Conservation (phyloP, 2,797 vertebrate genomes). For the Silurus lanzhouensis region DNA sequence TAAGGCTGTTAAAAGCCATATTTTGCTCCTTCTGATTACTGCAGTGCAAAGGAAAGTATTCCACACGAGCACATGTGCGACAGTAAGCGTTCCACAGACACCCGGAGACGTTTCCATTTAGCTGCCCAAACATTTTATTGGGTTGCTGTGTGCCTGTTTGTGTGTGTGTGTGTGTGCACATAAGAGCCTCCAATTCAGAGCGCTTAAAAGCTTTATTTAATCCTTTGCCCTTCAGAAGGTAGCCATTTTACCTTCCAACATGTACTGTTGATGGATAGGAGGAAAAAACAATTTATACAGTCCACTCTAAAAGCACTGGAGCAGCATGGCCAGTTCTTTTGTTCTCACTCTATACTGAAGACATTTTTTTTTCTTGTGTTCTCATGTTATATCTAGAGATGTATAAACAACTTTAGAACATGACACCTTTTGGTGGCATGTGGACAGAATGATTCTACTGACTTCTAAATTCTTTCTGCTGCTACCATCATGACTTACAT, state of each 20-base stretch:
- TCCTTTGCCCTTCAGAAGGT: conserved; percentile 18
- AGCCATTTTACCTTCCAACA: conserved; percentile 18
- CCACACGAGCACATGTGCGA: not conserved
- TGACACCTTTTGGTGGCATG: no score
- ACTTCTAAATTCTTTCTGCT: no score
- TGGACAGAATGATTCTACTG: no score
- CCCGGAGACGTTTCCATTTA: conserved; percentile 55
- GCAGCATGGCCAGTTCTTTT: not conserved
- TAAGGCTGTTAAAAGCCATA: conserved; percentile 64
- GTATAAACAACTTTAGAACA: not conserved
- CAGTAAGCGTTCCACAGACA: conserved; percentile 2
- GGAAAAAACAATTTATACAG: conserved; percentile 3
- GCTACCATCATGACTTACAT: no score
- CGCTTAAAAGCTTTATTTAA: conserved; percentile 50
- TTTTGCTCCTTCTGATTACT: conserved; percentile 44
- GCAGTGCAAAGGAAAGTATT: conserved; percentile 15
- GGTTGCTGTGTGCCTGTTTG: conserved; percentile 25
- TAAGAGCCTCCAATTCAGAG: conserved; percentile 25
- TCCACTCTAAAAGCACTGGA: not conserved
- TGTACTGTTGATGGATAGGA: conserved; percentile 26
- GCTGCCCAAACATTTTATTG: conserved; percentile 49
- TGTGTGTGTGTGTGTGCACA: conserved; percentile 2
- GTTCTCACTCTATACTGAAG: not conserved
- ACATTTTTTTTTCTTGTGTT: not conserved
- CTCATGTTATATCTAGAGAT: not conserved